Evolutionary conservation across 2,888 invertebrate species (phyloP).

Genomic region (Leptinotarsa tumamoca): DNA sequence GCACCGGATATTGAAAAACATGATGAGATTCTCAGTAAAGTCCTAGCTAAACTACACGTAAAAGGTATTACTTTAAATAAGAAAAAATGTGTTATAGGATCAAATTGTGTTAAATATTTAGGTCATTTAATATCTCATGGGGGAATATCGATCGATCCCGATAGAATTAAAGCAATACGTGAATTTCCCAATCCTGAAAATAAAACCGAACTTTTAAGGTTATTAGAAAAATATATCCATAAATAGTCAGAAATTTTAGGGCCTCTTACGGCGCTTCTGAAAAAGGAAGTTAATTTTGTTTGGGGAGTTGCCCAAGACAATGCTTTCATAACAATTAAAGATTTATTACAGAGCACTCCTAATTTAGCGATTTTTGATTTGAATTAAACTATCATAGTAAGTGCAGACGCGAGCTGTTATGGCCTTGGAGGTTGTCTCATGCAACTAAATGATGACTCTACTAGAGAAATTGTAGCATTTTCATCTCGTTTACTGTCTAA

Average conservation of each 20-base stretch:
- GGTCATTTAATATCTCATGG: too few relatives aligned
- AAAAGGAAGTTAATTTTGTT: neutral
- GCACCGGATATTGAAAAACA: neutral
- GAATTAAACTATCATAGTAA: too few relatives aligned
- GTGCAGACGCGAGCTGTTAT: too few relatives aligned
- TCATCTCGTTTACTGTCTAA: too few relatives aligned
- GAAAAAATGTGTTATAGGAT: neutral
- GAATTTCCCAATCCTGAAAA: too few relatives aligned
- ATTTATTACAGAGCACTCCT: neutral
- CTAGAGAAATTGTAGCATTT: too few relatives aligned
- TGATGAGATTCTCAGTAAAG: neutral
- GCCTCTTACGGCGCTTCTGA: neutral
- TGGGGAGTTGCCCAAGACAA: neutral
- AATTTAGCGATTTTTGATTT: neutral
- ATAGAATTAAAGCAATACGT: too few relatives aligned
- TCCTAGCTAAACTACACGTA: neutral
- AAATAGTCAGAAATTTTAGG: constrained; percentile 7
- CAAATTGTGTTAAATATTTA: neutral
- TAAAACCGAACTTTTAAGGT: too few relatives aligned
- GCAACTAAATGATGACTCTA: too few relatives aligned
- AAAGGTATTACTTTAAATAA: neutral
- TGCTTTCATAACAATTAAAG: neutral
- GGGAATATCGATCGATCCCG: too few relatives aligned
- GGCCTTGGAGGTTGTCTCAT: too few relatives aligned
- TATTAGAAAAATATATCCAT: neutral